Base-by-base conservation (phyloP, 2,888 invertebrate species). In the Campoletis raptor region DNA sequence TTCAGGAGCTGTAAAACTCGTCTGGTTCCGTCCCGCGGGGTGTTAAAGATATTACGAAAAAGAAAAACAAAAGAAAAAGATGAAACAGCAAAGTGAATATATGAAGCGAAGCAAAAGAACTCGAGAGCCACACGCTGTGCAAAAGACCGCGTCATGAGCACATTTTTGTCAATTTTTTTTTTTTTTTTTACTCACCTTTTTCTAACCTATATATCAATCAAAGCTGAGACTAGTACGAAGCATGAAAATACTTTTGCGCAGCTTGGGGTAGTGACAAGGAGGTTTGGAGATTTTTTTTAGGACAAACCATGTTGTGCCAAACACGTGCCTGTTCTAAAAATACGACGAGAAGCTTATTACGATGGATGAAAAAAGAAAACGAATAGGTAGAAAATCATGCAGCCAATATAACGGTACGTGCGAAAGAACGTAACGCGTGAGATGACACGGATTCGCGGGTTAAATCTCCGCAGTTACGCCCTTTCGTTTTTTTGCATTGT, bases 151-250 rank as follows among this genome's bases (percentile, higher is more conserved):
- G 45, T 48, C 48, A 72, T 83, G 21, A n/a, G 57, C 61, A 3
- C 7, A 30, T 85, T 69, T 79, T 40, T 15, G 30, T 37, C 30
- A 54, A 52, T 69, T 82, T 81, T 70, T 83, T 80, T 54, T 69
- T 36, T 6, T 12, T 80, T 54, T 69, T 36, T 6, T 12, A 36
- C 45, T 5, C n/a, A 45, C 57, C 30, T 37, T 24, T 66, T 54
- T 73, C 66, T 48, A 73, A n/a, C 42, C 81, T 66, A 48, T 79
- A 78, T 82, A 83, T 81, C 87, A 81, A 78, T 85, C 79, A 77
- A 81, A 86, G 69, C 73, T 61, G 12, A 42, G 57, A 74, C 48
- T 78, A 45, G 78, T 73, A 66, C 36, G 12, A 69, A 57, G 36
- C 24, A 45, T 15, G 66, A 54, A 79, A 45, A 24, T 52, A 52